Evolutionary conservation across 2,113 vertebrate species (phyloP).

Genomic region (Puffinus mauretanicus): DNA sequence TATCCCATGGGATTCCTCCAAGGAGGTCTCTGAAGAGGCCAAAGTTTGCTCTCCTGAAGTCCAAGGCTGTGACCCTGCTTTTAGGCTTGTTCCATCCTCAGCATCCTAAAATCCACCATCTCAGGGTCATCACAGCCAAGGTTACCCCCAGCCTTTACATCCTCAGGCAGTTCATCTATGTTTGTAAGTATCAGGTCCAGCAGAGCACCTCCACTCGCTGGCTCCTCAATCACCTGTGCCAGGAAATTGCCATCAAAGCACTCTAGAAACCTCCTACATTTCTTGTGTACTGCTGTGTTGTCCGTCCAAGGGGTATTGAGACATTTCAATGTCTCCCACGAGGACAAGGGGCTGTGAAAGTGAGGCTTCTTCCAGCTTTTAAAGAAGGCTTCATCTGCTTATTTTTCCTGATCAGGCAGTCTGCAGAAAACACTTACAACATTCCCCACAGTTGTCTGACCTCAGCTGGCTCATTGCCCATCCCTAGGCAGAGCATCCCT

Average conservation of each 20-base stretch:
- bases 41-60: background rate
- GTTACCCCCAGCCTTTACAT: background rate
- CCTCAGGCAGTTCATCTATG: background rate
- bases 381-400: background rate
- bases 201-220: background rate
- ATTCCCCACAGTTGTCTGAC: background rate
- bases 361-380: background rate
- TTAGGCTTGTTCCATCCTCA: background rate
- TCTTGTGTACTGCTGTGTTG: background rate
- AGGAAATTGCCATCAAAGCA: background rate
- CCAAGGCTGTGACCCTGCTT: background rate
- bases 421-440: background rate
- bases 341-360: background rate
- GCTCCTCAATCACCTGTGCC: background rate
- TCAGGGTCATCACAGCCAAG: background rate
- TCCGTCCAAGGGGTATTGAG: background rate
- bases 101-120: background rate
- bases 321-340: background rate
- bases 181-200: background rate
- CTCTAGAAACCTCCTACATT: background rate
- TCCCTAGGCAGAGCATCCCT: background rate
- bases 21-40: background rate
- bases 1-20: background rate
- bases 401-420: background rate
- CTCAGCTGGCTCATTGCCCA: background rate